These are phyloP conservation scores for Drosophila demipolita DNA, from an alignment of 2,888 invertebrate species.

Conservation along the genomic window DNA sequence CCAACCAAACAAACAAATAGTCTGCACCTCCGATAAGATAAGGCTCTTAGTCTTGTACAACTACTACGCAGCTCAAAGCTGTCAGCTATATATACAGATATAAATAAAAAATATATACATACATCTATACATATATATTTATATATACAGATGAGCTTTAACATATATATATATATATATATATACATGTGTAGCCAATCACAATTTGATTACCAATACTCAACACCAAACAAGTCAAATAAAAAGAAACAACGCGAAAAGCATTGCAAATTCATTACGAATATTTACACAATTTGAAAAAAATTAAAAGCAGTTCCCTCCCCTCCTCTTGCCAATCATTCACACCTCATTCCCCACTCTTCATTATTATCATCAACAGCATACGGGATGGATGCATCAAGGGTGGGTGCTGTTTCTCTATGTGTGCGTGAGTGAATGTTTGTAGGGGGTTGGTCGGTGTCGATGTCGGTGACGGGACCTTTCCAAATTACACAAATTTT, in stretches of 20 bases:
- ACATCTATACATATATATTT: neutral
- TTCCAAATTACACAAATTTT: constrained; percentile 69
- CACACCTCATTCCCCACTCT: constrained; percentile 8
- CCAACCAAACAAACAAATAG: constrained; percentile 26
- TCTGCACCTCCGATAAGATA: constrained; percentile 45
- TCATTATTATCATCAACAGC: constrained; percentile 25
- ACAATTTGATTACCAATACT: constrained; percentile 23
- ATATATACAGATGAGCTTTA: neutral
- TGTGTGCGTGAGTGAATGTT: constrained; percentile 2
- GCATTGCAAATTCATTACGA: constrained; percentile 64
- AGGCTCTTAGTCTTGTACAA: constrained; percentile 13
- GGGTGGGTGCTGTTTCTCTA: constrained; percentile 48
- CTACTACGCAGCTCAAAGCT: constrained; percentile 5
- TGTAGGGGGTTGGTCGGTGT: constrained; percentile 42
- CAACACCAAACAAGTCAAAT: constrained; percentile 4
- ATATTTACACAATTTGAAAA: constrained; percentile 68
- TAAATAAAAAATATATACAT: constrained; percentile 1
- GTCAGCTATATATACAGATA: neutral
- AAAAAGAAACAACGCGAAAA: constrained; percentile 13
- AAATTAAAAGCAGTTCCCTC: constrained; percentile 39
- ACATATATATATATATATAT: neutral
- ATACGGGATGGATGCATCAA: constrained; percentile 37
- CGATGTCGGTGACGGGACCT: constrained; percentile 23
- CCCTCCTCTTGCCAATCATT: neutral
- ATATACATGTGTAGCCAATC: constrained; percentile 7